Base-by-base conservation (phyloP, 2,113 vertebrate species). In the Procapra przewalskii region DNA sequence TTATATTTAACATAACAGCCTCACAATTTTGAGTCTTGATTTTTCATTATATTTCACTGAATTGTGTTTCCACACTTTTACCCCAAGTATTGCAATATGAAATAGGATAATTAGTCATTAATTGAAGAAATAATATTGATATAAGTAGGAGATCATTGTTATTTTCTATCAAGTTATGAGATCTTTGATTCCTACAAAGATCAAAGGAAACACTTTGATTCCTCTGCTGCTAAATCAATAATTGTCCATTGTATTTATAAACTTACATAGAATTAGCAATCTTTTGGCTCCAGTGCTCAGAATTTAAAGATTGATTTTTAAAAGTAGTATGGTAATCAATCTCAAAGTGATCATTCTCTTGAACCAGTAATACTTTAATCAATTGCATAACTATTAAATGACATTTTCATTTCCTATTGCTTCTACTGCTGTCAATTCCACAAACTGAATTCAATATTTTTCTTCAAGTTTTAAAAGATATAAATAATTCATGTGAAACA, bases 301-400 rank as follows among this genome's bases (percentile, higher is more conserved):
- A 95, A 83, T 77, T 88, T 33, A 62, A 90, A 80, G 19, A 93
- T 3, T 29, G 36, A 75, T 48, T 80, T 29, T 6, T 67, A 87
- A 90, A 67, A 40, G 25, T 48, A 57, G 16, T 36, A 25, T 60
- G 33, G 8, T 81, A 97, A 82, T 84, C 71, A 88, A 88, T 80
- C 75, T 96, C 43, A 64, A 84, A 96, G n/a, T 92, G 77, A 92
- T 96, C 4, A 17, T 88, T 96, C 55, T 89, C 59, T 91, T 96
- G 17, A 83, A n/a, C 12, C 60, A 94, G 15, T 77, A 60, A 95
- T 92, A 54, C 40, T 96, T 89, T 54, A 59, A 94, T 97, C 57
- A 88, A 11, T 75, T 54, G 80, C 2, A n/a, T 54, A 48, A 29
- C 11, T 50, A 4, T 90, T 87, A 88, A 84, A 87, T 92, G 57